phyloP scores from a whole-genome alignment of 1,140 invertebrate species.

The Episyrphus balteatus region DNA sequence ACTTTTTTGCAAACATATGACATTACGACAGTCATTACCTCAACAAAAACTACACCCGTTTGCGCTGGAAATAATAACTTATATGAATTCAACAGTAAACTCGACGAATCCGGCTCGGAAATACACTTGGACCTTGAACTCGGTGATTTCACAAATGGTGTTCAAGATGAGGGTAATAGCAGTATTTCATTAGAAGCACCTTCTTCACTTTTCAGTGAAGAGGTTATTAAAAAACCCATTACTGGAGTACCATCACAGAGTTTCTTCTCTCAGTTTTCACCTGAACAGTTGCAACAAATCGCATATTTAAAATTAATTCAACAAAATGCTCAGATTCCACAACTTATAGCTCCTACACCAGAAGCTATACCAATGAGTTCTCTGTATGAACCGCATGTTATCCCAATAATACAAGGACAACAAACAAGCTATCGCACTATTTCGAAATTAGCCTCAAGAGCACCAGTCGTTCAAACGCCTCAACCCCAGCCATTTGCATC shows the following conservation, averaged over 20 bases:
- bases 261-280: slow-evolving; percentile 40
- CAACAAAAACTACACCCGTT: slow-evolving; percentile 76
- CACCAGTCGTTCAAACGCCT: slow-evolving; percentile 52
- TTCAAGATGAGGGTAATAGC: slow-evolving; percentile 45
- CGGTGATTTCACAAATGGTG: slow-evolving; percentile 63
- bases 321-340: slow-evolving; percentile 48
- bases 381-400: slow-evolving; percentile 66
- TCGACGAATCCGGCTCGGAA: slow-evolving; percentile 80
- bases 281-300: slow-evolving; percentile 63
- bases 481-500: slow-evolving; percentile 38
- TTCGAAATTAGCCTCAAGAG: slow-evolving; percentile 57
- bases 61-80: slow-evolving; percentile 75
- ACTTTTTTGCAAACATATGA: slow-evolving; percentile 81
- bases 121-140: slow-evolving; percentile 73
- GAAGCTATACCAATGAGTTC: slow-evolving; percentile 17
- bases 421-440: slow-evolving; percentile 65
- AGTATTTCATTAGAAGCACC: slow-evolving; percentile 50
- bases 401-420: slow-evolving; percentile 62
- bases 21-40: slow-evolving; percentile 71
- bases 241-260: neutral
- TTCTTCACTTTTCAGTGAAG: slow-evolving; percentile 52
- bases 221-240: slow-evolving; percentile 38
- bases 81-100: slow-evolving; percentile 75
- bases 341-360: slow-evolving; percentile 10
- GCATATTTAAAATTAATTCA: slow-evolving; percentile 59